phyloP scores from a whole-genome alignment of 2,888 invertebrate species.

The Hetaerina titia region DNA sequence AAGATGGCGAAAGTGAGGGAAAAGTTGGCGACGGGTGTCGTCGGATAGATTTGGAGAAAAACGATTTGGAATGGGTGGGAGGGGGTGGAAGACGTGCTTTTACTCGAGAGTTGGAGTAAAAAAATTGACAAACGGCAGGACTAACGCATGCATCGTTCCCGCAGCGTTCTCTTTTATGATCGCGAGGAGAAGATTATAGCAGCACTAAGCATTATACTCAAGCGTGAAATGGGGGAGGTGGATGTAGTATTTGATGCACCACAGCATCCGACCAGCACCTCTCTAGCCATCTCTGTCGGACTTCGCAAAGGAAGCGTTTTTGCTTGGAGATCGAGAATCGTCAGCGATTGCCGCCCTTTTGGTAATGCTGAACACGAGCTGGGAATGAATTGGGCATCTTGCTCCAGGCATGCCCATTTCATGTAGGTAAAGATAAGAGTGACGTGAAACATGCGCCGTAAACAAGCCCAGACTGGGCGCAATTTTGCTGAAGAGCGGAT shows the following conservation, averaged over 20 bases:
- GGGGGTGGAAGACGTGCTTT: not conserved
- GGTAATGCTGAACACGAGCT: not conserved
- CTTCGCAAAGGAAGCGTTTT: too few species aligned
- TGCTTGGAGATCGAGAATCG: not conserved
- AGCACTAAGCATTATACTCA: not conserved
- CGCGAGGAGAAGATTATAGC: not conserved
- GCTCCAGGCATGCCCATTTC: not conserved
- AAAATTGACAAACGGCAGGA: not conserved
- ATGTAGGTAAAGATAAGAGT: not conserved
- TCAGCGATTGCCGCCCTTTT: not conserved
- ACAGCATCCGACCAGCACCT: not conserved
- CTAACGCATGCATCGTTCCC: not conserved
- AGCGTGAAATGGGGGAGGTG: not conserved
- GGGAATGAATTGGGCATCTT: not conserved
- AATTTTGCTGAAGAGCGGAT: too few species aligned
- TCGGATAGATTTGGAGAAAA: not conserved
- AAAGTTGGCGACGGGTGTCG: not conserved
- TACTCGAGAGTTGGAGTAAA: not conserved
- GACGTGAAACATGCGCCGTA: too few species aligned
- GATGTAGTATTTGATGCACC: not conserved
- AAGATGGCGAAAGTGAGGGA: not conserved
- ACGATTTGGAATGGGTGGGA: not conserved
- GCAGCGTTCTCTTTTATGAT: not conserved
- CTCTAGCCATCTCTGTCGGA: not conserved
- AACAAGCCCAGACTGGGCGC: too few species aligned